phyloP scores from a whole-genome alignment of 2,113 vertebrate genomes.

The Platichthys stellatus region DNA sequence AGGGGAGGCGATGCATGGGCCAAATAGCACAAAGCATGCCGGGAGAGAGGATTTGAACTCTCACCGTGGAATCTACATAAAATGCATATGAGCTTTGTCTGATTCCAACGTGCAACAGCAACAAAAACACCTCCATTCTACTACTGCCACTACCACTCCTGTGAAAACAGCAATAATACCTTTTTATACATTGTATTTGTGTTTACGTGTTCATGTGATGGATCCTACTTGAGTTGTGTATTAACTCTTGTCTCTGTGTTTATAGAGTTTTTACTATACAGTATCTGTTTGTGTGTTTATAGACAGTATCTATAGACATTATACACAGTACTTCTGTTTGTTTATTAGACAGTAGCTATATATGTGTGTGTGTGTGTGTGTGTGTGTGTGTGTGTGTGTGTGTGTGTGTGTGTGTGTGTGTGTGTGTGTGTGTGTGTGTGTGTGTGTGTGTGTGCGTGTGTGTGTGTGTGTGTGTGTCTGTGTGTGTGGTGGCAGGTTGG shows the following conservation, averaged over 20 bases:
- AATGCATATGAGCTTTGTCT: background rate
- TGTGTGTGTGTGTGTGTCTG: background rate
- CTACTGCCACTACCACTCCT: background rate
- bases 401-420: background rate
- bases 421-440: background rate
- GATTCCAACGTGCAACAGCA: background rate
- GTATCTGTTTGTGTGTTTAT: background rate
- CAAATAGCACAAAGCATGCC: constrained; percentile 37
- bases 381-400: background rate
- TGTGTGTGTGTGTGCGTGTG: background rate
- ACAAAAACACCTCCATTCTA: background rate
- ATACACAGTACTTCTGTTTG: background rate
- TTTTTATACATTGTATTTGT: background rate
- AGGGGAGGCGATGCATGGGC: background rate
- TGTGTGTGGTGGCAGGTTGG: too few species aligned
- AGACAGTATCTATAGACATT: background rate
- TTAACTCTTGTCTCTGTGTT: too few species aligned
- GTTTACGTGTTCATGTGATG: too few species aligned
- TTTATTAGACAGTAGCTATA: background rate
- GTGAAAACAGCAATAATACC: background rate
- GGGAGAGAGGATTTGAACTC: constrained; percentile 43
- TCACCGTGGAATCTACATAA: constrained; percentile 4
- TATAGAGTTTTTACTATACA: background rate
- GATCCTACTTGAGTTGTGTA: too few species aligned
- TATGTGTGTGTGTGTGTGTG: background rate